phyloP scores from a whole-genome alignment of 2,888 invertebrate species.

The Troilus luridus region DNA sequence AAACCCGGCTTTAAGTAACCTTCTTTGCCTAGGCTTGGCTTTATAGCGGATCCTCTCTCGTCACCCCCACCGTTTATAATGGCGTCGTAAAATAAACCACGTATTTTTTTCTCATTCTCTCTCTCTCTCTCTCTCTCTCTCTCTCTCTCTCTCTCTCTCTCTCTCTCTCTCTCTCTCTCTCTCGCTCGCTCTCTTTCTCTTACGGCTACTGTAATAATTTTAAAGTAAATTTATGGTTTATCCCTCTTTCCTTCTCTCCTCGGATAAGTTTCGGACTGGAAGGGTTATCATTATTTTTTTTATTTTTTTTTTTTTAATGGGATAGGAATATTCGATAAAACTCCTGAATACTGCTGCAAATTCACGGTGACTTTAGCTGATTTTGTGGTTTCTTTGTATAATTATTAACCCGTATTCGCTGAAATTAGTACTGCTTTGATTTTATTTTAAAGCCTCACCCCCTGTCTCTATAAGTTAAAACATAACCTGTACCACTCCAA shows the following conservation, averaged over 20 bases:
- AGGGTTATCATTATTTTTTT: background rate
- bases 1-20: conserved; percentile 4
- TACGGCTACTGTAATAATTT: conserved; percentile 9
- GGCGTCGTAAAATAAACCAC: background rate
- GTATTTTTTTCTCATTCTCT: background rate
- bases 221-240: background rate
- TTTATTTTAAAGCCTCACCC: too few species aligned
- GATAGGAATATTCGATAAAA: background rate
- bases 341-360: too few species aligned
- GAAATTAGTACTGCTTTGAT: too few species aligned
- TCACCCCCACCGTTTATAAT: background rate
- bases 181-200: too few species aligned
- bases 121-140: background rate
- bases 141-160: background rate
- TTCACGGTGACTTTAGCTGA: too few species aligned
- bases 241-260: background rate
- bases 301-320: background rate
- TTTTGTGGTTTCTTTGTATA: too few species aligned
- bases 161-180: background rate
- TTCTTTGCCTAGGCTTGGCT: conserved; percentile 1
- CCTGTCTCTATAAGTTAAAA: too few species aligned
- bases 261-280: background rate
- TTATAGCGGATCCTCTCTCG: background rate
- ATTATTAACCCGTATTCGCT: too few species aligned
- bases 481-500: too few species aligned